These are phyloP conservation scores for Bellardia bayeri DNA, from an alignment of 2,888 invertebrate species.

Conservation along the genomic window DNA sequence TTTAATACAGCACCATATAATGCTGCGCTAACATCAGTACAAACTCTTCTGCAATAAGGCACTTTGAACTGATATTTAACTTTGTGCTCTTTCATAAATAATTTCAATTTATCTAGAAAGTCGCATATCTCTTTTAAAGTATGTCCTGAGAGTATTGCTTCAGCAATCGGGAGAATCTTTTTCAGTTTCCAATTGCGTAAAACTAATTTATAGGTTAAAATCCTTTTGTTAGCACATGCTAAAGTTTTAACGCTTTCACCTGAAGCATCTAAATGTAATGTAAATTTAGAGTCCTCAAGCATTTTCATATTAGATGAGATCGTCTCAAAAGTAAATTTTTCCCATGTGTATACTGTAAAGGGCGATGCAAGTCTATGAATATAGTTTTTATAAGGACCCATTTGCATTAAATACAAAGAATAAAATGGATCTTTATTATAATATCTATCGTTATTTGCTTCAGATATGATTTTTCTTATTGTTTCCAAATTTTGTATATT, in stretches of 20 bases:
- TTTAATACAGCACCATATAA: slow-evolving; percentile 19
- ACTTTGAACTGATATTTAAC: slow-evolving; percentile 17
- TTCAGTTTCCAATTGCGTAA: background rate
- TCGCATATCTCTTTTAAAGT: background rate
- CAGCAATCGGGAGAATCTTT: slow-evolving; percentile 8
- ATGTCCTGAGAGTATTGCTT: slow-evolving; percentile 19
- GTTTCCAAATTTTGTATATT: slow-evolving; percentile 23
- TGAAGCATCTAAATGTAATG: slow-evolving; percentile 7
- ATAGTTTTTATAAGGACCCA: slow-evolving; percentile 13
- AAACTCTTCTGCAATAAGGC: slow-evolving; percentile 17
- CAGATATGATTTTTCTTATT: slow-evolving; percentile 5
- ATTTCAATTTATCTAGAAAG: background rate
- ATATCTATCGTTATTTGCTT: background rate
- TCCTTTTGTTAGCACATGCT: background rate
- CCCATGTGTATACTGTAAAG: no score
- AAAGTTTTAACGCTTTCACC: background rate
- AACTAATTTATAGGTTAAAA: slow-evolving; percentile 1
- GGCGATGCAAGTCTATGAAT: background rate
- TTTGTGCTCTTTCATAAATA: slow-evolving; percentile 1
- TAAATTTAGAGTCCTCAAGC: background rate
- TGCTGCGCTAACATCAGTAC: slow-evolving; percentile 28
- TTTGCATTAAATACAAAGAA: slow-evolving; percentile 3
- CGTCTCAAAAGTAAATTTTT: no score
- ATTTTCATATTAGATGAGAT: background rate
- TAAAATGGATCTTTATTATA: background rate